Evolutionary conservation across 2,797 vertebrate species (phyloP).

Genomic region (Lithobates sylvaticus): DNA sequence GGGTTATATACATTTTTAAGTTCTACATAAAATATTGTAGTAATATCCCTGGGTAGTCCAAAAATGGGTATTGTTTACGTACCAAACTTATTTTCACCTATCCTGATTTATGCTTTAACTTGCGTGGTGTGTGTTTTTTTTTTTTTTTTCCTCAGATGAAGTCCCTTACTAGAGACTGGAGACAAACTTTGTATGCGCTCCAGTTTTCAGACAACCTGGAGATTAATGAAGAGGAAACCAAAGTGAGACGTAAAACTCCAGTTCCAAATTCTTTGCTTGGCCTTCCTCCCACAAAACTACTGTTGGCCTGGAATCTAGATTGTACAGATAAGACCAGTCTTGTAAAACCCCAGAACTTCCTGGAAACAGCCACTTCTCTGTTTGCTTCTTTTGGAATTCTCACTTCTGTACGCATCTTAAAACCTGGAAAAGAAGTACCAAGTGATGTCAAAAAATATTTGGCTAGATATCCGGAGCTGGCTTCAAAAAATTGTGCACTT

Average conservation of each 20-base stretch:
- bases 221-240: conserved; percentile 82
- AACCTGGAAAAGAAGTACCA: conserved; percentile 80
- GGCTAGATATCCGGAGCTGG: conserved; percentile 74
- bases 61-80: background rate
- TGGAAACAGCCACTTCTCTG: conserved; percentile 72
- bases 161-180: conserved; percentile 81
- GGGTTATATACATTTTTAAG: too few species aligned
- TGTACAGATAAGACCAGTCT: conserved; percentile 40
- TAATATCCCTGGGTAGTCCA: too few species aligned
- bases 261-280: conserved; percentile 78
- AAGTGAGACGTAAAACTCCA: conserved; percentile 75
- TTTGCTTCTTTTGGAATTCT: conserved; percentile 75
- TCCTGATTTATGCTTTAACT: background rate
- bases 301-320: conserved; percentile 79
- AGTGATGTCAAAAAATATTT: conserved; percentile 73
- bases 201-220: conserved; percentile 77
- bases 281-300: conserved; percentile 77
- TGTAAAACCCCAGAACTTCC: conserved; percentile 62
- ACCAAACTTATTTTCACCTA: background rate
- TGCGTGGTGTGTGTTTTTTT: background rate
- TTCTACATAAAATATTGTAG: too few species aligned
- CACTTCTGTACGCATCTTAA: conserved; percentile 76
- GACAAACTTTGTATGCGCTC: conserved; percentile 76
- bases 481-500: conserved; percentile 76
- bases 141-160: conserved; percentile 74